Evolutionary conservation across 2,797 vertebrate genomes (phyloP), one percentile per base, ranked within the genome.

Genomic region (Cryptoprocta ferox): DNA sequence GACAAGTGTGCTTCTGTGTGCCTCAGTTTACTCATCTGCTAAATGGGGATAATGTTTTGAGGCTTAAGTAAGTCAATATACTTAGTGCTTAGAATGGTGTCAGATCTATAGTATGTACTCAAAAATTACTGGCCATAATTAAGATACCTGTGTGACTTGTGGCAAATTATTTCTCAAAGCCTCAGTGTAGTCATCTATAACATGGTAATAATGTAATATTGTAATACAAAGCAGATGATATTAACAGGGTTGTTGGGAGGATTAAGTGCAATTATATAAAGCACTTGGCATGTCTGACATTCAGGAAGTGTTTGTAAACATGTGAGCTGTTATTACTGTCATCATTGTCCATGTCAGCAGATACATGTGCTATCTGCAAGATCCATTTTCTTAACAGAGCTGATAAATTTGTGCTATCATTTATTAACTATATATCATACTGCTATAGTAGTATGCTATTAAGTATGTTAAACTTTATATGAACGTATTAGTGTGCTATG

Each of bases 251-350:
- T 59, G 78, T 73, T 45, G 37, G 28, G 65, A 84, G 21, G 66
- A 75, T 80, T 84, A 81, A 45, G 80, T 92, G 66, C 6, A 21
- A 56, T 66, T 79, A 26, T 79, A 56, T 24, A 80, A 92, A 96
- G 73, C 48, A 85, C 32, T 85, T 81, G 89, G 39, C 42, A 37
- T 53, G 24, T 71, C 89, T 94, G 75, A n/a, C 70, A n/a, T 96
- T 89, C 89, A 78, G 85, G 61, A 94, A 89, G 68, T 92, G 26
- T 61, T 92, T 42, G 50, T 91, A 75, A 92, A 92, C 19, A 5
- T 2, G 18, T 45, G 83, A 32, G 59, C 73, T 94, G 6, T 84
- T 75, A 18, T 24, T 73, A 73, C 39, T 76, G 30, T 91, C 61
- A 78, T 45, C 35, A 35, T 80, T 63, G 15, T 81, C 32, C 42